Base-by-base conservation (phyloP, 92 coral and sea anemone genomes). In the Muricea muricata region DNA sequence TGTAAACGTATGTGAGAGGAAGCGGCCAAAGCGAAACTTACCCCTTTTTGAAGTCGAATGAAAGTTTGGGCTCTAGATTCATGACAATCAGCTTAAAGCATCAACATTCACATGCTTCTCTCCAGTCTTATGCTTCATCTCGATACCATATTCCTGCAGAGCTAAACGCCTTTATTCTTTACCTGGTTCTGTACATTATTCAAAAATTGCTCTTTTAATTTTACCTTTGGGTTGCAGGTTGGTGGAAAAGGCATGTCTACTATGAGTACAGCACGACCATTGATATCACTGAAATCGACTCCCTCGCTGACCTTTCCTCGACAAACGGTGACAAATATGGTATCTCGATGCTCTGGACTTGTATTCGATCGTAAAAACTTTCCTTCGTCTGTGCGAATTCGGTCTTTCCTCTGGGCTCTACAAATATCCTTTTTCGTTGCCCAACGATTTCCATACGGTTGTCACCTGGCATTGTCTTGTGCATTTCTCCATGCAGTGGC, bases 291-390 rank as follows among this genome's bases (percentile, higher is more conserved):
- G 87, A 97, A 97, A 73, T 97, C 99, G 61, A 97, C 91, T 61
- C 99, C 99, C 78, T 97, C 99, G 70, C 99, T 97, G 31, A 97
- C 99, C 97, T 96, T 96, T 84, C 99, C 99, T 46, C 99, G 91
- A 34, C 99, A 96, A 73, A 96, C 99, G 65, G 99, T 97, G 37
- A 96, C 92, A 78, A 96, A 96, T 6, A 92, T 90, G 20, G 99
- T 97, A 41, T 94, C 94, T 66, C 92, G 92, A 69, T 75, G 87
- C 25, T 73, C 65, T 8, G 99, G 99, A 75, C 92, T 97, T 42
- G 92, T 46, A 96, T 85, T 84, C 90, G 93, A 14, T 93, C 92
- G 78, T 96, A 96, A 75, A 96, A 96, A 65, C 90, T 89, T 84
- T 92, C 94, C 97, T 93, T 96, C 17, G 97, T 84, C 99, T 96